phyloP scores from a whole-genome alignment of 2,888 invertebrate species.

The Hirtodrosophila cameraria region DNA sequence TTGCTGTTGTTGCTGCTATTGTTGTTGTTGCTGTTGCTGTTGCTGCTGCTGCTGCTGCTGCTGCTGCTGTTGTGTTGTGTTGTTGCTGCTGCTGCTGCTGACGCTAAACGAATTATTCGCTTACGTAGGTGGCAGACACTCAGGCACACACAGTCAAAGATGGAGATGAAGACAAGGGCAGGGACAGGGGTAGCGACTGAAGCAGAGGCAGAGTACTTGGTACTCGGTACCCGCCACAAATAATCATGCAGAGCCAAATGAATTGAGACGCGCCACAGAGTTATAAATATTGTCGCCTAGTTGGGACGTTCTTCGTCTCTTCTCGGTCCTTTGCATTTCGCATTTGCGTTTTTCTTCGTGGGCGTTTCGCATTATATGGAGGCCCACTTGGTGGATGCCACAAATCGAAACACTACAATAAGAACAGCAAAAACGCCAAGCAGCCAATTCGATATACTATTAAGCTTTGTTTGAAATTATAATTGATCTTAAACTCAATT shows the following conservation, averaged over 20 bases:
- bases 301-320: constrained; percentile 54
- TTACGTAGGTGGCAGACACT: constrained; percentile 80
- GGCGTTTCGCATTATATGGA: constrained; percentile 25
- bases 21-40: constrained; percentile 8
- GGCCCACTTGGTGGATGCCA: constrained; percentile 39
- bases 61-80: constrained; percentile 6
- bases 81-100: constrained; percentile 52
- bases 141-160: constrained; percentile 41
- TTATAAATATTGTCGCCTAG: constrained; percentile 75
- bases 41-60: constrained; percentile 64
- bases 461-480: too few relatives aligned
- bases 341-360: too few relatives aligned
- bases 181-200: too few relatives aligned
- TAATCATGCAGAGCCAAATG: constrained; percentile 66
- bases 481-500: too few relatives aligned
- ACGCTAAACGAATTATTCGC: constrained; percentile 80
- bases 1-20: constrained; percentile 17
- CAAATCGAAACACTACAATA: constrained; percentile 40
- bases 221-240: constrained; percentile 12
- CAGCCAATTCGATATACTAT: too few relatives aligned
- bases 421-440: not conserved
- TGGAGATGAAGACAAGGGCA: constrained; percentile 13
- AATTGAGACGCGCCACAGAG: constrained; percentile 76
- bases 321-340: constrained; percentile 11
- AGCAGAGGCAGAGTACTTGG: constrained; percentile 14